phyloP scores from a whole-genome alignment of 2,113 vertebrate genomes.

The Xiphophorus hellerii region DNA sequence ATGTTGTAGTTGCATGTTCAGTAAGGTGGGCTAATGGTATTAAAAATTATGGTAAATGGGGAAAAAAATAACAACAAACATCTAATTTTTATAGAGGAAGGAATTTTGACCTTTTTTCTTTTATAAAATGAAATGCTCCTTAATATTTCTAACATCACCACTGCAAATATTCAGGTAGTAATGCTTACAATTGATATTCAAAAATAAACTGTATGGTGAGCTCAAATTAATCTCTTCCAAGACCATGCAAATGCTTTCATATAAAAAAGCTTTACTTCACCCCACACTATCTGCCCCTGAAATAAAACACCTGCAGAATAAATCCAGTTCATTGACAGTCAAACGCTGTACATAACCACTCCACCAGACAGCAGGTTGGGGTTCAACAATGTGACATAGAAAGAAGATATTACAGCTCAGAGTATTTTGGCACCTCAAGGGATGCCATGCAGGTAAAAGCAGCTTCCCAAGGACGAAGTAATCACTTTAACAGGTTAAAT shows the following conservation, averaged over 20 bases:
- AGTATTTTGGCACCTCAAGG: slow-evolving; percentile 11
- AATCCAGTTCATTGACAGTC: slow-evolving; percentile 2
- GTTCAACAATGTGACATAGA: slow-evolving; percentile 16
- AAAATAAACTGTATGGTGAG: background rate
- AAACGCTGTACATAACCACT: background rate
- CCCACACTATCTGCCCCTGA: background rate
- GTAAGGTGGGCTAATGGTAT: too few relatives aligned
- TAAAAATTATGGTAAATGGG: too few relatives aligned
- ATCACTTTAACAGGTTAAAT: slow-evolving; percentile 22
- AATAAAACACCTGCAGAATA: background rate
- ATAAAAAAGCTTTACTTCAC: background rate
- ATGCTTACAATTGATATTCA: too few relatives aligned
- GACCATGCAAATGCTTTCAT: background rate
- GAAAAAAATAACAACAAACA: too few relatives aligned
- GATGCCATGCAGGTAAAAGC: slow-evolving; percentile 7
- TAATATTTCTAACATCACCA: too few relatives aligned
- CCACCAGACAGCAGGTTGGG: slow-evolving; percentile 1
- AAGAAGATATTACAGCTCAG: slow-evolving; percentile 23
- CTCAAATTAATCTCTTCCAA: background rate
- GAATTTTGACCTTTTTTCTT: too few relatives aligned
- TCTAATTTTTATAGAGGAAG: too few relatives aligned
- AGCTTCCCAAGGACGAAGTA: background rate
- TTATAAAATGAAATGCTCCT: too few relatives aligned
- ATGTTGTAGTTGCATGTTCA: too few relatives aligned
- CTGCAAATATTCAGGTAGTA: too few relatives aligned